Base-by-base conservation (phyloP, 53 echinoderm and acorn worm species). In the Paracentrotus lividus region DNA sequence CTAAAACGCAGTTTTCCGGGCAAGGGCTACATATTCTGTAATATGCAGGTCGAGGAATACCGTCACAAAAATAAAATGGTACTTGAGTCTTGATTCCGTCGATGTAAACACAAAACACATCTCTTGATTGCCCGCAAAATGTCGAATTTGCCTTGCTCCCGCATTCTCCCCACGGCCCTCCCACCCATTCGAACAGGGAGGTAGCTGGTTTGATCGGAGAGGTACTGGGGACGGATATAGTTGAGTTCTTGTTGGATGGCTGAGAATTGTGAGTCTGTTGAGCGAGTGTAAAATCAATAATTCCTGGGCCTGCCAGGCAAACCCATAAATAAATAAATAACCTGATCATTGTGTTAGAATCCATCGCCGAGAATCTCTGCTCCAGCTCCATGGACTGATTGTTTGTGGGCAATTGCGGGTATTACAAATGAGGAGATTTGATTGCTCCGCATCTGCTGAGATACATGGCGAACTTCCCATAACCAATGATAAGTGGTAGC, bases 1-100 rank as follows among this genome's bases (percentile, higher is more conserved):
- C 95, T 49, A 95, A 15, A 8, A 94, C 95, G 64, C 98, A 98
- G 52, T 96, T 95, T 88, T 98, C 97, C 27, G 97, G 94, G 90
- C 98, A 98, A 21, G 77, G 32, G 43, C 59, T 52, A 42, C 98
- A 98, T 52, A 54, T 85, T 20, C 33, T 78, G 54, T 66, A 95
- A 2, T 58, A 68, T 29, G 44, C 3, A 54, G 94, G 92, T 33
- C 69, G 36, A 42, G 52, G 69, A 8, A 94, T 42, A 16, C 54
- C 64, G 20, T 85, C 90, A 65, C 97, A 97, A 61, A 84, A 97
- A 93, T 96, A 87, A 75, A 54, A 90, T 0, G 97, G 96, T 21
- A 95, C 94, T 24, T 51, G 92, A 43, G 90, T 90, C 42, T 44
- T 90, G 54, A 75, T 52, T 33, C 38, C 56, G 44, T 14, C 77